Percentiles rank a stretch among this genome's conserved stretches.
phyloP scores from a whole-genome alignment of 2,888 invertebrate genomes.

The Mesorhabditis belari region DNA sequence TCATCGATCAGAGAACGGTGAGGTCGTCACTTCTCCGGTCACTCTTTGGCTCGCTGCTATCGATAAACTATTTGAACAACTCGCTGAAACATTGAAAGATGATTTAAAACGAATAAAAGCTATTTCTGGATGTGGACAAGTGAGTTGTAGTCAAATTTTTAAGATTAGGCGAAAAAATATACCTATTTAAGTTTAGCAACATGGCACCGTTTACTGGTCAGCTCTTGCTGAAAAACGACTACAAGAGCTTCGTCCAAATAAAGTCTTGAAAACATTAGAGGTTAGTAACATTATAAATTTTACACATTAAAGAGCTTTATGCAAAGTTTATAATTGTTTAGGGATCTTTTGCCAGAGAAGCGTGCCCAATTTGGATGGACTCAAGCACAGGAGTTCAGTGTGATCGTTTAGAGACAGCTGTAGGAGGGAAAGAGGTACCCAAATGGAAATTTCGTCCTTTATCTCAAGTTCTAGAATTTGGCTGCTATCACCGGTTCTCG shows the following conservation, averaged over 20 bases:
- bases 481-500: slow-evolving; percentile 68
- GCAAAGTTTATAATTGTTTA: slow-evolving; percentile 28
- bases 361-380: slow-evolving; percentile 95
- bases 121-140: slow-evolving; percentile 85
- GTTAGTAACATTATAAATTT: too few relatives aligned
- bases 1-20: slow-evolving; percentile 19
- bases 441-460: neutral
- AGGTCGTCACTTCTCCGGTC: slow-evolving; percentile 63
- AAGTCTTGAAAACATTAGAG: neutral
- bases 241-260: slow-evolving; percentile 63
- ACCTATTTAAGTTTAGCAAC: slow-evolving; percentile 67
- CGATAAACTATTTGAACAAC: slow-evolving; percentile 77
- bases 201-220: slow-evolving; percentile 92
- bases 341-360: slow-evolving; percentile 68
- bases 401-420: slow-evolving; percentile 69
- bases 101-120: slow-evolving; percentile 76
- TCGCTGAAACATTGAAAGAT: slow-evolving; percentile 67
- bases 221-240: slow-evolving; percentile 68
- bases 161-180: neutral
- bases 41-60: slow-evolving; percentile 91
- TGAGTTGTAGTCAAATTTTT: slow-evolving; percentile 55
- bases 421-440: slow-evolving; percentile 74
- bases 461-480: slow-evolving; percentile 23
- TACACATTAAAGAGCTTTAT: too few relatives aligned
- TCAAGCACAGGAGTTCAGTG: slow-evolving; percentile 74